Evolutionary conservation across 2,797 vertebrate genomes (phyloP).

Genomic region (Pseudochromis fuscus): DNA sequence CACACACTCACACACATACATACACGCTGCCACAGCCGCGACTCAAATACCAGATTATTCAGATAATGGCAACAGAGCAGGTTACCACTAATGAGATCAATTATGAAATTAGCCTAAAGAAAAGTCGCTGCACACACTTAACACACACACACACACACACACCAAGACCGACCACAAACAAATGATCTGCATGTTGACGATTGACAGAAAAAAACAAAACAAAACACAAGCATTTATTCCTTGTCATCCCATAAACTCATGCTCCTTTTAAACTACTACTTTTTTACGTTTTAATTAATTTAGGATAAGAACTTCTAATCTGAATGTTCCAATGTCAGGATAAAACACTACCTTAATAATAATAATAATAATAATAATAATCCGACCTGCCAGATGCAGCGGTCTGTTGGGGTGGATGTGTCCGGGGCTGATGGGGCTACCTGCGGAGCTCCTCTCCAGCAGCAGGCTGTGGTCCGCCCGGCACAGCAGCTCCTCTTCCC

Average conservation of each 20-base stretch:
- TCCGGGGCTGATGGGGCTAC: slow-evolving; percentile 88
- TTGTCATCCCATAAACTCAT: neutral
- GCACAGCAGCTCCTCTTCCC: slow-evolving; percentile 92
- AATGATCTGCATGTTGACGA: neutral
- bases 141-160: slow-evolving; percentile 3
- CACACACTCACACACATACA: slow-evolving; percentile 5
- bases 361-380: neutral
- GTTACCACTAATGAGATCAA: slow-evolving; percentile 74
- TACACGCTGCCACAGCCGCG: neutral
- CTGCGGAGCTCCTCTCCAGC: slow-evolving; percentile 83
- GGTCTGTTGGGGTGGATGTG: slow-evolving; percentile 83
- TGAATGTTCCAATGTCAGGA: no score
- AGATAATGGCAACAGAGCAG: slow-evolving; percentile 72
- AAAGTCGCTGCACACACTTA: slow-evolving; percentile 29
- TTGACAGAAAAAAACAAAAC: neutral
- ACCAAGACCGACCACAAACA: neutral
- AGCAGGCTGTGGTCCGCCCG: slow-evolving; percentile 89
- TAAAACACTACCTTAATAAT: no score
- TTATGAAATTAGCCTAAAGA: slow-evolving; percentile 70
- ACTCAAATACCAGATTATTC: slow-evolving; percentile 72
- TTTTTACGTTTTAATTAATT: no score
- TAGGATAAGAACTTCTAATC: no score
- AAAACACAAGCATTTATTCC: neutral
- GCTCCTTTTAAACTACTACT: neutral
- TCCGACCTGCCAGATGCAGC: slow-evolving; percentile 89